These are phyloP conservation scores for Bucco capensis DNA, from an alignment of 2,113 vertebrate genomes.

Conservation along the genomic window DNA sequence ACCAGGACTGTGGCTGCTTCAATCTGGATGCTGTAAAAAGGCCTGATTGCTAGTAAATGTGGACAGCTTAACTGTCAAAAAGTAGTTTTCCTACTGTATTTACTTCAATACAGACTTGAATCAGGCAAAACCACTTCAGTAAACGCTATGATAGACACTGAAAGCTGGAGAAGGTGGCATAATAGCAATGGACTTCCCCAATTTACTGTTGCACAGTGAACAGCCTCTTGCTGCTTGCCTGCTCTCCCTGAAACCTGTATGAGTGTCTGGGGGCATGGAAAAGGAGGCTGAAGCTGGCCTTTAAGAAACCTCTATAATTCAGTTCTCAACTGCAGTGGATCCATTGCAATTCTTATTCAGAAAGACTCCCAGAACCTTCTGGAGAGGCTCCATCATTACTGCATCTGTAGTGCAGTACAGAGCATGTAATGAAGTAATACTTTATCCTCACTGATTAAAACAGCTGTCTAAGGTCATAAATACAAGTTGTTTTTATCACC, in stretches of 20 bases:
- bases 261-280: background rate
- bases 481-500: conserved; percentile 7
- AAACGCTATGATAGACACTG: background rate
- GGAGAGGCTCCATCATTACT: background rate
- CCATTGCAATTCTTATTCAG: background rate
- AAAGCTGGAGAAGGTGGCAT: background rate
- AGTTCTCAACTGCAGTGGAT: background rate
- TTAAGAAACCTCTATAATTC: background rate
- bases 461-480: conserved; percentile 24
- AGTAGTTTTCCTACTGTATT: background rate
- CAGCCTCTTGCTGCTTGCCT: background rate
- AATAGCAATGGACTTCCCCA: background rate
- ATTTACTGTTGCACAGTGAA: background rate
- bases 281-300: background rate
- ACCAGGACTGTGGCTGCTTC: background rate
- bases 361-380: background rate
- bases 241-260: background rate
- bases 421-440: background rate
- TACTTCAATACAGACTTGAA: background rate
- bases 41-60: background rate
- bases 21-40: background rate
- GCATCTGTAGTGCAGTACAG: background rate
- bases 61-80: background rate
- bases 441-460: conserved; percentile 21
- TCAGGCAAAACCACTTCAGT: background rate